These are phyloP conservation scores for Eublepharis macularius DNA, from an alignment of 2,113 vertebrate species.

Conservation along the genomic window DNA sequence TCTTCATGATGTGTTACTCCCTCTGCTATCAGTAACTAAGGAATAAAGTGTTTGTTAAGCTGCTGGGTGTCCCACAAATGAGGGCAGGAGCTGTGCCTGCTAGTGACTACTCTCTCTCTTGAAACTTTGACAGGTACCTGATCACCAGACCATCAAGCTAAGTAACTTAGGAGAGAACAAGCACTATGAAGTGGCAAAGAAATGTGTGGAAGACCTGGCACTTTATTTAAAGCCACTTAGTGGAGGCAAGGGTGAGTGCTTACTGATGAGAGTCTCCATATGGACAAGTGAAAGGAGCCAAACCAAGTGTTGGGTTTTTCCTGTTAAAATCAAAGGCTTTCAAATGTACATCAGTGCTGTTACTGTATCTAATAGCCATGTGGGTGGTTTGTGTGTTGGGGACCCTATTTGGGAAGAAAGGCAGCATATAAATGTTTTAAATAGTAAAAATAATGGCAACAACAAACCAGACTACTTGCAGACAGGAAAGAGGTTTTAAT, in stretches of 20 bases:
- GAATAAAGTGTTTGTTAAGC: not conserved
- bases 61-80: not conserved
- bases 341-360: not conserved
- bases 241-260: conserved; percentile 87
- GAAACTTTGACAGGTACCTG: conserved; percentile 80
- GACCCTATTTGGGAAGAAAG: too few species aligned
- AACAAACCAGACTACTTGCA: too few species aligned
- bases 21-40: not conserved
- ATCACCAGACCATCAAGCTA: conserved; percentile 87
- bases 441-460: too few species aligned
- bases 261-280: not conserved
- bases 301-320: not conserved
- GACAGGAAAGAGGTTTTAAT: too few species aligned
- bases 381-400: too few species aligned
- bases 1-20: too few species aligned
- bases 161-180: conserved; percentile 86
- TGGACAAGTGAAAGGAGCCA: not conserved
- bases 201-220: conserved; percentile 93
- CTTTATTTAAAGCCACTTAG: conserved; percentile 94
- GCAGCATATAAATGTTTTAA: too few species aligned
- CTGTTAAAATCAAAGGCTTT: conserved; percentile 3
- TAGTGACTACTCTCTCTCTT: not conserved
- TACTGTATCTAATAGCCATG: not conserved
- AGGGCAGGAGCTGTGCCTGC: not conserved
- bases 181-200: conserved; percentile 92